These are phyloP conservation scores for Leptoclinus maculatus DNA, from an alignment of 2,797 vertebrate genomes.

Conservation along the genomic window DNA sequence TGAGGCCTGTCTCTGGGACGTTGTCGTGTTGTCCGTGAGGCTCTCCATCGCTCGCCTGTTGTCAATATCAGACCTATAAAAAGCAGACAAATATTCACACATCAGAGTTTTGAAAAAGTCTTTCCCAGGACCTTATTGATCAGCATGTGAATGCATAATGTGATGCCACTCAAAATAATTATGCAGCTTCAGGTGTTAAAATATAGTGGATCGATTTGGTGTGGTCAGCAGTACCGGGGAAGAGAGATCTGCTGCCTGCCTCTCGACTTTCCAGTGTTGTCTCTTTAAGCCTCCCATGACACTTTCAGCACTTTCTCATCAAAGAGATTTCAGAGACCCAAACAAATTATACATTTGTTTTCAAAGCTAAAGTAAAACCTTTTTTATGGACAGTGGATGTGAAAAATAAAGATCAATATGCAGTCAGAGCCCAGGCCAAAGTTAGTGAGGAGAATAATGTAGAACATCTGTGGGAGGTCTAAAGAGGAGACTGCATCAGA, in stretches of 20 bases:
- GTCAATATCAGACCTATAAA: slow-evolving; percentile 89
- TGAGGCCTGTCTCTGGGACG: slow-evolving; percentile 85
- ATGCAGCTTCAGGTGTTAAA: slow-evolving; percentile 41
- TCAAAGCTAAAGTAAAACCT: slow-evolving; percentile 19
- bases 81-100: slow-evolving; percentile 48
- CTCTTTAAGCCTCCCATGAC: slow-evolving; percentile 1
- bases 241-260: not conserved
- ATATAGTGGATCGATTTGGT: slow-evolving; percentile 45
- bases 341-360: slow-evolving; percentile 30
- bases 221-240: slow-evolving; percentile 36
- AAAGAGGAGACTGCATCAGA: not conserved
- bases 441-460: not conserved
- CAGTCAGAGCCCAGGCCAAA: not conserved
- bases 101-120: slow-evolving; percentile 35
- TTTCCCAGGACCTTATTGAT: slow-evolving; percentile 36
- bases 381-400: slow-evolving; percentile 11
- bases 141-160: slow-evolving; percentile 50
- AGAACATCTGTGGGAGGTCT: not conserved
- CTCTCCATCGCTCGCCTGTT: slow-evolving; percentile 88
- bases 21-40: slow-evolving; percentile 84
- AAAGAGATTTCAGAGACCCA: slow-evolving; percentile 38
- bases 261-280: slow-evolving; percentile 34
- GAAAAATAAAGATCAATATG: slow-evolving; percentile 22
- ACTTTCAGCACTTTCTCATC: slow-evolving; percentile 31
- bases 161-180: slow-evolving; percentile 37